Evolutionary conservation across 2,113 vertebrate genomes (phyloP).

Genomic region (Ptychochromis oligacanthus): DNA sequence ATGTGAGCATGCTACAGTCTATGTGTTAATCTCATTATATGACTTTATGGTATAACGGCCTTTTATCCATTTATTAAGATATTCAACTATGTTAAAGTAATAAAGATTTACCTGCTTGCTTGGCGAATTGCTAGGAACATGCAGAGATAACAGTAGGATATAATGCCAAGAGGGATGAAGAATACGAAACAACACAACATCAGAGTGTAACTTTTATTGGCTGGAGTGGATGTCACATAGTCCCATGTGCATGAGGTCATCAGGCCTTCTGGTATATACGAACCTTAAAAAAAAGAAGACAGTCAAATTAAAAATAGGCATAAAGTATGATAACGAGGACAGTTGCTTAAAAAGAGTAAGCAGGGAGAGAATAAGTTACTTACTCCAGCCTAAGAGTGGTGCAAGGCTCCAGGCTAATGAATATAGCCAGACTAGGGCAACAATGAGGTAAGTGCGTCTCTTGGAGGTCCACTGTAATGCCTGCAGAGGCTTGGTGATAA

Average conservation of each 20-base stretch:
- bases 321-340: not conserved
- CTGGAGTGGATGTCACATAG: slow-evolving; percentile 88
- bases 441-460: slow-evolving; percentile 82
- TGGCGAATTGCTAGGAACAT: slow-evolving; percentile 91
- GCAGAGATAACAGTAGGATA: slow-evolving; percentile 91
- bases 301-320: not conserved
- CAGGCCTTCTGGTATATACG: slow-evolving; percentile 92
- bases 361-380: slow-evolving; percentile 55
- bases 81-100: not conserved
- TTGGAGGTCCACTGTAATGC: slow-evolving; percentile 85
- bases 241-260: slow-evolving; percentile 96
- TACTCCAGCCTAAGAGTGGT: slow-evolving; percentile 96
- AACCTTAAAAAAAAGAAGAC: slow-evolving; percentile 77
- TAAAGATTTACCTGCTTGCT: slow-evolving; percentile 81
- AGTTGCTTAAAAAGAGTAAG: not conserved
- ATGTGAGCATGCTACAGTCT: not conserved
- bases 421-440: slow-evolving; percentile 89
- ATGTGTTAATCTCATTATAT: not conserved
- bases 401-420: slow-evolving; percentile 93
- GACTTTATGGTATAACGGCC: no score
- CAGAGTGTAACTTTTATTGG: slow-evolving; percentile 91
- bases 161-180: slow-evolving; percentile 89
- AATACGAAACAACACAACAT: slow-evolving; percentile 95
- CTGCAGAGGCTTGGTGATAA: slow-evolving; percentile 91
- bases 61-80: not conserved